phyloP scores from a whole-genome alignment of 2,797 vertebrate genomes.

The Anolis apletophallus region DNA sequence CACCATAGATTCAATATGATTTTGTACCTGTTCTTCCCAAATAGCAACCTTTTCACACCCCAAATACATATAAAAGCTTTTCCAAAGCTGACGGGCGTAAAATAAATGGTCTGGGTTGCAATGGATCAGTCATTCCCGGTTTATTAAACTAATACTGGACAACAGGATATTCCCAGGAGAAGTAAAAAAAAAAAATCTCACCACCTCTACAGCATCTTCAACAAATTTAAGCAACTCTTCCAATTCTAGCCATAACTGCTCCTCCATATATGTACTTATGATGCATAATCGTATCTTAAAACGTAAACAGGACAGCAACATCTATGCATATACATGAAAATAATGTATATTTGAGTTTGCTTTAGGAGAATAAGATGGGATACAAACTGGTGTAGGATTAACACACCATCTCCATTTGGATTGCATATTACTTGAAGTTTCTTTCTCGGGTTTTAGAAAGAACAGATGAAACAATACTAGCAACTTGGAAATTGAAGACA shows the following conservation, averaged over 20 bases:
- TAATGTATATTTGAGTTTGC: slow-evolving; percentile 44
- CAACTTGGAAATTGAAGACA: not conserved
- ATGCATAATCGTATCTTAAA: slow-evolving; percentile 80
- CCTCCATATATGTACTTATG: slow-evolving; percentile 52
- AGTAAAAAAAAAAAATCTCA: not conserved
- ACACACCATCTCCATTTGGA: slow-evolving; percentile 42
- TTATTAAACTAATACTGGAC: not conserved
- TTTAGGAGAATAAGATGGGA: slow-evolving; percentile 47
- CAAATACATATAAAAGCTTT: not conserved
- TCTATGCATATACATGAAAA: slow-evolving; percentile 3
- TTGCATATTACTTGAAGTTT: slow-evolving; percentile 25
- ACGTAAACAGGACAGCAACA: slow-evolving; percentile 43
- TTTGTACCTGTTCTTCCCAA: not conserved
- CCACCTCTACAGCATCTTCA: not conserved
- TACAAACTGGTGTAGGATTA: slow-evolving; percentile 28
- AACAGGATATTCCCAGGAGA: not conserved
- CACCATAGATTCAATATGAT: not conserved
- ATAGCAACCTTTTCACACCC: not conserved
- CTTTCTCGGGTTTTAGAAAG: not conserved
- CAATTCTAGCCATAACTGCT: not conserved
- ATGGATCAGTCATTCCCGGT: not conserved
- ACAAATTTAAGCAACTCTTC: not conserved
- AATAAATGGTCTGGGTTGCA: not conserved
- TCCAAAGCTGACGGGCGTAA: not conserved
- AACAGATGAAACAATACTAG: not conserved